Base-by-base conservation (phyloP, 2,888 invertebrate species). In the Lymantria dispar region DNA sequence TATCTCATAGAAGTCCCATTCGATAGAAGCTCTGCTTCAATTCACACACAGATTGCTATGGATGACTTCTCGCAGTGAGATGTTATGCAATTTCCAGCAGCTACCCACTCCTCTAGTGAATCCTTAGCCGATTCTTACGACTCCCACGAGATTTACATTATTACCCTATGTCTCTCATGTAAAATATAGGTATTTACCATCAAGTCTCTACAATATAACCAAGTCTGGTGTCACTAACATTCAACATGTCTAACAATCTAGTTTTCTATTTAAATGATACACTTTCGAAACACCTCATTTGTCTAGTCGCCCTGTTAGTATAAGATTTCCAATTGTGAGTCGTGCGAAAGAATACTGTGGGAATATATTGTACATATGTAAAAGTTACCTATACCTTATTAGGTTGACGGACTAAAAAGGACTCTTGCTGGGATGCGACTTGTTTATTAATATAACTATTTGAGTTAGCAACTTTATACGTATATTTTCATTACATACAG, bases 251-350 rank as follows among this genome's bases (percentile, higher is more conserved):
- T 69, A 62, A 69, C 58, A 68, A 64, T 74, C 75, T 61, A 69
- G 76, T 74, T 76, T 76, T 75, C 76, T 74, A 74, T 76, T 75
- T 74, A 77, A 76, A 74, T 75, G 67, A 71, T 70, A 68, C 57
- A 72, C 74, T 76, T 74, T 76, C 75, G 56, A 68, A 74, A 68
- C 55, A 62, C 72, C 72, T 68, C 70, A 75, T 75, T 74, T 70
- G 74, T 74, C 74, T 62, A 65, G 63, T 60, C 11, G 62, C 56
- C 61, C 49, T 50, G 64, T 58, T 58, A 57, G 50, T 47, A 58
- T 58, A 56, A 63, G 64, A 67, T 68, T 70, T 70, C 71, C 64
- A 73, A 70, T 66, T 67, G 66, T 68, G 53, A 58, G 33, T 39
- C 54, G 56, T 60, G 59, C 44, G 53, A 58, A 60, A 65, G 54